These are phyloP conservation scores for Danio albolineatus DNA, from an alignment of 2,797 vertebrate genomes.

Conservation along the genomic window DNA sequence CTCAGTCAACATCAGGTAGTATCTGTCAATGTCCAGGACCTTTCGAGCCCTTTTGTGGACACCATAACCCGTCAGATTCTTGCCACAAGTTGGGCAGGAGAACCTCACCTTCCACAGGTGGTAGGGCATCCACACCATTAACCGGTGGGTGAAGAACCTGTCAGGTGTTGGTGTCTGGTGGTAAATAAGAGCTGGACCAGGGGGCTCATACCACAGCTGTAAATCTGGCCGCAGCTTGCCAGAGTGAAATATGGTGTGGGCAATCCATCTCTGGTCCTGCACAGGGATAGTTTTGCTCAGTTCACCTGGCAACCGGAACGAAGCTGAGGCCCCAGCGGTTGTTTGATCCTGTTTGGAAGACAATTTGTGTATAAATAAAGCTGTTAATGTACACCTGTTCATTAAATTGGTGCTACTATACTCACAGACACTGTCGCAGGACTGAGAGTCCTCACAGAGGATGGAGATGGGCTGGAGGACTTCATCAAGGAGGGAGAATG, in stretches of 20 bases:
- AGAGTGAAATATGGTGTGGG: not conserved
- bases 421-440: no score
- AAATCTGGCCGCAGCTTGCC: constrained; percentile 20
- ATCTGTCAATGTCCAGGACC: constrained; percentile 47
- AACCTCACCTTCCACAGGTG: constrained; percentile 51
- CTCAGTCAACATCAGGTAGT: constrained; percentile 50
- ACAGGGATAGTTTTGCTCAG: constrained; percentile 32
- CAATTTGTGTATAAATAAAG: no score
- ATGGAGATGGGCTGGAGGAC: no score
- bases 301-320: constrained; percentile 37
- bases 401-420: no score
- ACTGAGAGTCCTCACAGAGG: no score
- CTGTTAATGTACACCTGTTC: no score
- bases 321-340: not conserved
- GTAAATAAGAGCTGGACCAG: constrained; percentile 19
- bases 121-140: constrained; percentile 54
- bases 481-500: no score
- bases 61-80: constrained; percentile 19
- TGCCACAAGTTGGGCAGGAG: constrained; percentile 28
- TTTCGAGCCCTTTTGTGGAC: constrained; percentile 18
- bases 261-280: constrained; percentile 41
- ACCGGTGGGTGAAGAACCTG: constrained; percentile 36
- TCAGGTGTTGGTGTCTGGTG: constrained; percentile 43
- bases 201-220: constrained; percentile 53
- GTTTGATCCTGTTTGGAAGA: no score